Conservation (phyloP, 2,888 invertebrate genomes). For the Fragum fragum region DNA sequence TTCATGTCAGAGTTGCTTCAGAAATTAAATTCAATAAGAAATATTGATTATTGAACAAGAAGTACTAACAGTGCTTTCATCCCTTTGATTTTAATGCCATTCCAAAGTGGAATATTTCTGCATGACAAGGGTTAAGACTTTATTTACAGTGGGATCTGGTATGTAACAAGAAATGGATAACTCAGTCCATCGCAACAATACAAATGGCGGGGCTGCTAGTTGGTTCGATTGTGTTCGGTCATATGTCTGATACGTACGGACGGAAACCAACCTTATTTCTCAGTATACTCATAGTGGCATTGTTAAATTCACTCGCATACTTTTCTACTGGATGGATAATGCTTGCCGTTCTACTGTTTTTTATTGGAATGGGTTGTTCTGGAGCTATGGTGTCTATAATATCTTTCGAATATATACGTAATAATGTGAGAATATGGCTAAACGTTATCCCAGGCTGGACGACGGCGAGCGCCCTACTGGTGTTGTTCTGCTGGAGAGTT, state of each 20-base stretch:
- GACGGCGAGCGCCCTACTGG: slow-evolving; percentile 60
- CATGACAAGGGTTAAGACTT: no score
- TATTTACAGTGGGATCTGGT: slow-evolving; percentile 70
- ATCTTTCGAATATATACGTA: slow-evolving; percentile 65
- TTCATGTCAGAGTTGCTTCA: no score
- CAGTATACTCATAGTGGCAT: slow-evolving; percentile 38
- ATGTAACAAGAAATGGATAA: slow-evolving; percentile 68
- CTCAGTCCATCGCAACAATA: slow-evolving; percentile 67
- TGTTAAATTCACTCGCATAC: slow-evolving; percentile 56
- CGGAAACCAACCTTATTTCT: slow-evolving; percentile 69
- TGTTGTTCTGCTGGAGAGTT: slow-evolving; percentile 62
- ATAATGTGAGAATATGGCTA: slow-evolving; percentile 61
- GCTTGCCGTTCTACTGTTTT: slow-evolving; percentile 69
- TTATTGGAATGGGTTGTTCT: slow-evolving; percentile 66
- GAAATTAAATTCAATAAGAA: no score
- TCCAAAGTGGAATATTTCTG: no score
- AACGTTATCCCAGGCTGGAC: slow-evolving; percentile 67
- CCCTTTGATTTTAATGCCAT: no score
- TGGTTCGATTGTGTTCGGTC: slow-evolving; percentile 65
- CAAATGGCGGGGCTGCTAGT: slow-evolving; percentile 73
- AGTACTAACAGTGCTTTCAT: no score
- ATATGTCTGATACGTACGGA: slow-evolving; percentile 68
- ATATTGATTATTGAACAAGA: no score
- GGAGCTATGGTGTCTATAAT: slow-evolving; percentile 49
- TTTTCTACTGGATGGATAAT: slow-evolving; percentile 74